Evolutionary conservation across 1,140 invertebrate genomes (phyloP).

Genomic region (Fopius arisanus): DNA sequence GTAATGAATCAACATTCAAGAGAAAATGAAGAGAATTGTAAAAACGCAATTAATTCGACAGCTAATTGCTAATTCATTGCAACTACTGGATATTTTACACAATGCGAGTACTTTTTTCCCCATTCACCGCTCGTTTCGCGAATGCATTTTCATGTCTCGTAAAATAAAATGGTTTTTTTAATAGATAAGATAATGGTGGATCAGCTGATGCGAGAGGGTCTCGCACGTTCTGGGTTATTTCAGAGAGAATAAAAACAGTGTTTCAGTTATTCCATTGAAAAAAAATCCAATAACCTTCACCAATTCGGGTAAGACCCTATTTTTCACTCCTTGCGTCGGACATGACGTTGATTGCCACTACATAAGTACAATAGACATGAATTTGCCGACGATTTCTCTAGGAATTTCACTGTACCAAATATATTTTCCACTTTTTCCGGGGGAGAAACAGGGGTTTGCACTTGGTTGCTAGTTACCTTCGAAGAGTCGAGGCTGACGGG

Average conservation of each 20-base stretch:
- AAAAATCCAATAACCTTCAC: not conserved
- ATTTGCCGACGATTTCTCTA: not conserved
- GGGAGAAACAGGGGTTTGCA: not conserved
- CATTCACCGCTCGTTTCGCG: too few species aligned
- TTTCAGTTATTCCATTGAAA: not conserved
- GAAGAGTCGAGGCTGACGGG: not conserved
- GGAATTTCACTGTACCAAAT: not conserved
- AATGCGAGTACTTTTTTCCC: too few species aligned
- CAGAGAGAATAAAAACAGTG: not conserved
- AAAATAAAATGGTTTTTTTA: too few species aligned
- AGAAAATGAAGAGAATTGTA: too few species aligned
- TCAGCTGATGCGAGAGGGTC: too few species aligned
- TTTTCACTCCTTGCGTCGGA: not conserved
- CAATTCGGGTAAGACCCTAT: not conserved
- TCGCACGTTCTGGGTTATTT: too few species aligned
- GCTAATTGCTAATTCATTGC: too few species aligned
- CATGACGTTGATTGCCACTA: not conserved
- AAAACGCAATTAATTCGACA: too few species aligned
- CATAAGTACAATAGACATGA: not conserved
- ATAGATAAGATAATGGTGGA: too few species aligned
- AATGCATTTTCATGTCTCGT: too few species aligned
- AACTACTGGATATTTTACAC: too few species aligned
- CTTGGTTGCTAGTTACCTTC: not conserved
- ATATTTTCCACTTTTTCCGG: not conserved
- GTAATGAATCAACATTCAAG: too few species aligned